Conservation (phyloP, 2,797 vertebrate species). For the Poecilia wingei region DNA sequence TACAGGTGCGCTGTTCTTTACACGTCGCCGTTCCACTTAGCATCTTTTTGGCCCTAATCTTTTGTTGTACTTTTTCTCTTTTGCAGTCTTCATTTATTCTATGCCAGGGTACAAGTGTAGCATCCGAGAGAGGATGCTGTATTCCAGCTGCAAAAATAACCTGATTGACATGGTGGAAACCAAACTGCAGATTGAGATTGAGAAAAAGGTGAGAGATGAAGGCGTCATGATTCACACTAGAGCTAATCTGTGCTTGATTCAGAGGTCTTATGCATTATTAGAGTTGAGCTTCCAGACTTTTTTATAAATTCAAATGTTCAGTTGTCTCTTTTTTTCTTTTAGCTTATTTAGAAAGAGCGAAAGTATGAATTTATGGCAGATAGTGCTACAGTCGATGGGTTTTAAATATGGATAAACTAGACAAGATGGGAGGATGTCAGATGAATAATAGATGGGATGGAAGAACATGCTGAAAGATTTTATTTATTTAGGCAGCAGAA, state of each 20-base stretch:
- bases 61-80: not conserved
- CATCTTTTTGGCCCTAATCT: not conserved
- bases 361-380: not conserved
- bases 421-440: not conserved
- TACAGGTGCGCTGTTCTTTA: conserved; percentile 81
- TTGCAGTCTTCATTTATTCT: conserved; percentile 97
- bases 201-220: conserved; percentile 86
- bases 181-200: conserved; percentile 87
- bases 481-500: not conserved
- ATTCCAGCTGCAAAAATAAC: conserved; percentile 96
- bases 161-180: conserved; percentile 91
- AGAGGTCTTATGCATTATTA: not conserved
- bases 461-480: not conserved
- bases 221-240: not conserved
- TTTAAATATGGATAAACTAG: not conserved
- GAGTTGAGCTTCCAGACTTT: not conserved
- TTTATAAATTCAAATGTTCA: not conserved
- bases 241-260: not conserved
- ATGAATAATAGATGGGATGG: not conserved
- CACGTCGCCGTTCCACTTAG: not conserved
- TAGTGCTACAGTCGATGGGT: not conserved
- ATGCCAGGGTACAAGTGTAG: conserved; percentile 97
- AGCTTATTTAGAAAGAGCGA: not conserved
- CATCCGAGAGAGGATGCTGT: conserved; percentile 96
- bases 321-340: not conserved